Conservation (phyloP, 1,140 invertebrate species). For the Lutraria rhynchaena region DNA sequence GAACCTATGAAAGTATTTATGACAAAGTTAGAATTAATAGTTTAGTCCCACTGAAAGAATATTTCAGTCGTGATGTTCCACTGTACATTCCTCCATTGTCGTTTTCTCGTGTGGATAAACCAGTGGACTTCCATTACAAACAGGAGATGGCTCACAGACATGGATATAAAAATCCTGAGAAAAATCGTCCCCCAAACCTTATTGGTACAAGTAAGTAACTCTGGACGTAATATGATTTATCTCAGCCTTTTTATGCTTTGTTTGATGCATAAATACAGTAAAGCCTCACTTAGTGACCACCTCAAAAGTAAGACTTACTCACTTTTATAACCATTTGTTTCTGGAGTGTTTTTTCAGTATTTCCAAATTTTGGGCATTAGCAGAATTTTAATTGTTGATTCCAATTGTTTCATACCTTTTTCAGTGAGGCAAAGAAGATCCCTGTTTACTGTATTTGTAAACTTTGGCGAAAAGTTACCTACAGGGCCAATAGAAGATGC, state of each 20-base stretch:
- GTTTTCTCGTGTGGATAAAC: slow-evolving; percentile 90
- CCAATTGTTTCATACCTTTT: too few species aligned
- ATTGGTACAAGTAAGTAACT: slow-evolving; percentile 58
- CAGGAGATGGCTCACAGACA: slow-evolving; percentile 77
- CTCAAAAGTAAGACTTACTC: too few species aligned
- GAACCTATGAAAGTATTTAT: slow-evolving; percentile 87
- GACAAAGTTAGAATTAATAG: slow-evolving; percentile 81
- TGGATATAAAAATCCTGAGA: slow-evolving; percentile 44
- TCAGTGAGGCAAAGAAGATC: slow-evolving; percentile 45
- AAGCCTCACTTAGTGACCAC: too few species aligned
- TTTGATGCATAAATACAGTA: too few species aligned
- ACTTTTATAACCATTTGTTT: too few species aligned
- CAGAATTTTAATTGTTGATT: too few species aligned
- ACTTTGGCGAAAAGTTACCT: slow-evolving; percentile 43
- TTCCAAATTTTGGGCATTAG: too few species aligned
- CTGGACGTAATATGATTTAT: too few species aligned
- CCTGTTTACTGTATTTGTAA: slow-evolving; percentile 56
- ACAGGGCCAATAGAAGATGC: slow-evolving; percentile 33
- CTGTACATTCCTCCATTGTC: slow-evolving; percentile 89
- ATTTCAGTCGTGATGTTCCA: slow-evolving; percentile 84
- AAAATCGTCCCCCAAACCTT: slow-evolving; percentile 43
- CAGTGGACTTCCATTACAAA: slow-evolving; percentile 81
- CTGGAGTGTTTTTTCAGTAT: too few species aligned
- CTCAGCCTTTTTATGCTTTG: too few species aligned
- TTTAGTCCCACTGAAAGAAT: slow-evolving; percentile 70